Evolutionary conservation across 53 echinoderm and acorn worm species (phyloP), one percentile per base, ranked within the genome.

Genomic region (Paelopatides confundens): DNA sequence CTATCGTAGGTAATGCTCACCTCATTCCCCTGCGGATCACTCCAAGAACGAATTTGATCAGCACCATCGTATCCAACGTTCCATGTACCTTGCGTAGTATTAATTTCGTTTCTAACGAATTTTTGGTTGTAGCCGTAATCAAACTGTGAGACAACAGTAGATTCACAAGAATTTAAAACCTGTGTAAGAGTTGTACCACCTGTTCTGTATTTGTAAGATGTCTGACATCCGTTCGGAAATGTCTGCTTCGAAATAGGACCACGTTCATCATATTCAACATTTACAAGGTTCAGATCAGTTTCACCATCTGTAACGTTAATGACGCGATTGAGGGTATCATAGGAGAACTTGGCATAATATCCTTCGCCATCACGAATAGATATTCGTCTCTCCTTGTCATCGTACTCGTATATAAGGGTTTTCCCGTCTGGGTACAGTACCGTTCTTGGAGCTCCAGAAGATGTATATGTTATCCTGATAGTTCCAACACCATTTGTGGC

Each of bases 401-500:
- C 86, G 52, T 90, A 90, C 10, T 86, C 90, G 71, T 90, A 90
- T 1, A 15, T 26, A n/a, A 90, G 34, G 21, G 29, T 79, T 53
- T 52, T 86, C 2, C 86, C 86, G 23, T 90, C 85, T 1, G 86
- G 90, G 77, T 90, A 90, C 18, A 30, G 33, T 9, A 90, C 90
- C 40, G 71, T 78, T 49, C 50, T 48, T 27, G 90, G 90, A 14
- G 51, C 31, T 31, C 86, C 90, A 27, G 48, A 21, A 7, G 15
- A 40, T 31, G 86, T 90, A 66, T 90, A 90, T 10, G 38, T 83
- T 23, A 90, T 86, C 17, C 31, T 48, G 2, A 90, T 66, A 7
- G 86, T 90, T 32, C 90, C 90, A 24, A 90, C 51, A 43, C 38
- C 36, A 51, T 90, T 90, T 10, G 90, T 86, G 24, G 90, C 90